Conservation (phyloP, 2,888 invertebrate species). For the Synanthedon formicaeformis region DNA sequence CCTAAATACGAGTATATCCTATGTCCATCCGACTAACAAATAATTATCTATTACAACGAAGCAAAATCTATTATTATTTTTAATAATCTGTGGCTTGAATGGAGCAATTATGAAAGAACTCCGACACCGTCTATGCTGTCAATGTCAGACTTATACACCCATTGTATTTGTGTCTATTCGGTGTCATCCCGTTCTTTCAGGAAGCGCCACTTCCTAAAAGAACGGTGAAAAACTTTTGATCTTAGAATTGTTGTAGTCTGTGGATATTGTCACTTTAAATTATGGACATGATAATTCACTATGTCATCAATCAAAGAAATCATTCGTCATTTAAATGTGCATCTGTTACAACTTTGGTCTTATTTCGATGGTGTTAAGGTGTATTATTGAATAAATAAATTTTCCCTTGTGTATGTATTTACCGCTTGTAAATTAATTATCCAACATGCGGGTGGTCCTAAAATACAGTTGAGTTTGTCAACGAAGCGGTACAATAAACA, state of each 20-base stretch:
- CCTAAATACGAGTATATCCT: too few species aligned
- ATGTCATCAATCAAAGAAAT: neutral
- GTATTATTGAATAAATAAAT: neutral
- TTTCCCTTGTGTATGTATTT: constrained; percentile 1
- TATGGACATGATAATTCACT: neutral
- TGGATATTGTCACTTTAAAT: neutral
- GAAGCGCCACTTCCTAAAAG: too few species aligned
- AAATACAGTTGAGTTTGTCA: constrained; percentile 1
- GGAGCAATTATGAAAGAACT: too few species aligned
- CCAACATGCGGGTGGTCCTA: constrained; percentile 30
- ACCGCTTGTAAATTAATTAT: constrained; percentile 26
- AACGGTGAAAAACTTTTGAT: too few species aligned
- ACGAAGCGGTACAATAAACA: neutral
- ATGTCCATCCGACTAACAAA: too few species aligned
- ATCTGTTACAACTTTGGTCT: too few species aligned
- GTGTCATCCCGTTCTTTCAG: neutral
- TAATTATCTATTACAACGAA: too few species aligned
- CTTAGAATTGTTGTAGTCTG: neutral
- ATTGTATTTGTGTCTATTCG: too few species aligned
- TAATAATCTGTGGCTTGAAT: too few species aligned
- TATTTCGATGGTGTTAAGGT: neutral
- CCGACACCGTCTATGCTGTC: too few species aligned
- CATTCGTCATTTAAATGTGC: neutral
- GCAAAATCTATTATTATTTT: too few species aligned
- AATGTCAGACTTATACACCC: too few species aligned